A percentile compares a stretch with the other conserved stretches of the same genome.
These are phyloP conservation scores for Hycleus cichorii DNA, from an alignment of 1,140 invertebrate species.

Conservation along the genomic window DNA sequence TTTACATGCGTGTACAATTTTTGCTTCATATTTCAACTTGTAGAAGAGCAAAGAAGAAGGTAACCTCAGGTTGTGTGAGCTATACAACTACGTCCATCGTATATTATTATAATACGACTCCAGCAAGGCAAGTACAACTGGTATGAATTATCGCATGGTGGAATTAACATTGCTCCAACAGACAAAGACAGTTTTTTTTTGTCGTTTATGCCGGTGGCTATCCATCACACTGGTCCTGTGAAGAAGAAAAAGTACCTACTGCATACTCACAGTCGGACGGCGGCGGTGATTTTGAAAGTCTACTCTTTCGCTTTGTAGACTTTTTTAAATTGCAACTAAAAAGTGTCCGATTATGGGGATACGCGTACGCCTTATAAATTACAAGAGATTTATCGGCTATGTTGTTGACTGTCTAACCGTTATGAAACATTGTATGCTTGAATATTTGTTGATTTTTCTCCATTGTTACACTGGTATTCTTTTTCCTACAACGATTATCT, in stretches of 20 bases:
- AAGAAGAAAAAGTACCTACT: neutral
- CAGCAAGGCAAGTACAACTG: conserved; percentile 26
- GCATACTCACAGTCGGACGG: neutral
- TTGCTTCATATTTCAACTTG: conserved; percentile 17
- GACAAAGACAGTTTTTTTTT: conserved; percentile 26
- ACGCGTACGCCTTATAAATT: conserved; percentile 18
- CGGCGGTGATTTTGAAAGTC: conserved; percentile 1
- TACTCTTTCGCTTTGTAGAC: neutral
- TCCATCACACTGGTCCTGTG: conserved; percentile 21
- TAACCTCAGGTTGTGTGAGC: neutral
- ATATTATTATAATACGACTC: conserved; percentile 28
- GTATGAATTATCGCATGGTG: conserved; percentile 29
- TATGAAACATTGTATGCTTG: conserved; percentile 17
- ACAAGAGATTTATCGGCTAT: conserved; percentile 18
- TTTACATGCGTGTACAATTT: conserved; percentile 20
- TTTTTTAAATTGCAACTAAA: conserved; percentile 19
- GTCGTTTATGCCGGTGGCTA: conserved; percentile 24
- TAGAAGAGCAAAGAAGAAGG: neutral
- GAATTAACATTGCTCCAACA: conserved; percentile 29
- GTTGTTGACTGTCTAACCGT: conserved; percentile 9
- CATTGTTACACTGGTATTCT: conserved; percentile 8
- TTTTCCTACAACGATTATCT: conserved; percentile 2
- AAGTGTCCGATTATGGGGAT: conserved; percentile 21
- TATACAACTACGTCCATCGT: conserved; percentile 20
- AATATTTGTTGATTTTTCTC: conserved; percentile 5